A percentile compares a stretch with the other conserved stretches of the same genome.
These are phyloP conservation scores for Sepiola atlantica DNA, from an alignment of 2,888 invertebrate species.

Conservation along the genomic window DNA sequence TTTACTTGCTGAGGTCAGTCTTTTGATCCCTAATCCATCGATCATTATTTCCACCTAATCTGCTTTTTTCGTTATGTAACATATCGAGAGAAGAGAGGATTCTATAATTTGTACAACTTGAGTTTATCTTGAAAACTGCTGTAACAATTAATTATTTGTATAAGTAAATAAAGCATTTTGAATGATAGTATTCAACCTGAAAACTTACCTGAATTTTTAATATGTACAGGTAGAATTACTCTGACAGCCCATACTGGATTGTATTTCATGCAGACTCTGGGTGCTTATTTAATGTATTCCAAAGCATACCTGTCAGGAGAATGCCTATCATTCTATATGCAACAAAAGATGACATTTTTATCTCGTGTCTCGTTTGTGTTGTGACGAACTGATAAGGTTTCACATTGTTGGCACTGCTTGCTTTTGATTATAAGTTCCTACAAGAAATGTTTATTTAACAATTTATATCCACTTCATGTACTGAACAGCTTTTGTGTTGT, in stretches of 20 bases:
- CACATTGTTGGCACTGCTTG: neutral
- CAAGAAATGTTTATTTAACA: neutral
- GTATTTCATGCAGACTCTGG: neutral
- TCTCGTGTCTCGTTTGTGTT: neutral
- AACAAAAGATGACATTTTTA: neutral
- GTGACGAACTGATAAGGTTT: neutral
- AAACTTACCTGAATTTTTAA: neutral
- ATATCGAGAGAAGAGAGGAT: no score
- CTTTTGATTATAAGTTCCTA: neutral
- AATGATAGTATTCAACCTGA: constrained; percentile 15
- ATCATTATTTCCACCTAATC: no score
- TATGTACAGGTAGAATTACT: neutral
- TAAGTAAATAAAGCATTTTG: neutral
- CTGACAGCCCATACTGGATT: neutral
- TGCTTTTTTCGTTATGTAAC: no score
- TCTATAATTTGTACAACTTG: no score
- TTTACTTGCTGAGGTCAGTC: no score
- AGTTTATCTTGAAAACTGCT: no score
- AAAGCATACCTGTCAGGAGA: neutral
- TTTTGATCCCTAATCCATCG: no score
- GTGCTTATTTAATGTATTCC: neutral
- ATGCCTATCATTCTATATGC: neutral
- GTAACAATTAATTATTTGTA: neutral
- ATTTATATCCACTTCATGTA: neutral
- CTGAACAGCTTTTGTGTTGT: neutral